phyloP scores from a whole-genome alignment of 1,140 invertebrate species.

The Melipona quadrifasciata region DNA sequence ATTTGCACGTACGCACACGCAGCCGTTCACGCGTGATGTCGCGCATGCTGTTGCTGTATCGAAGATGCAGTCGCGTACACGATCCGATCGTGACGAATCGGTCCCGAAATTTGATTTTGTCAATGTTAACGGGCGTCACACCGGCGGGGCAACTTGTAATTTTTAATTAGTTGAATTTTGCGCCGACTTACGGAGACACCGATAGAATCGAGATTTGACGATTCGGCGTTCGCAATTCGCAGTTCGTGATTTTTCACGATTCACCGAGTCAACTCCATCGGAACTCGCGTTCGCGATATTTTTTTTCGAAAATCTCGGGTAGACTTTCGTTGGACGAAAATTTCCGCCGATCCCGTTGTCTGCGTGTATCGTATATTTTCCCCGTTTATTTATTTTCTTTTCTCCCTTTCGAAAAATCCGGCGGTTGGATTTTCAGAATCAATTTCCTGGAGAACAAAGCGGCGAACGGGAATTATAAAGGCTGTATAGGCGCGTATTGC shows the following conservation, averaged over 20 bases:
- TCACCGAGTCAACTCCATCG: slow-evolving; percentile 21
- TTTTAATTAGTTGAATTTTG: slow-evolving; percentile 56
- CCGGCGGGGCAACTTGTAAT: slow-evolving; percentile 53
- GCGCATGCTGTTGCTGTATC: slow-evolving; percentile 4
- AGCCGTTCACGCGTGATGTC: background rate
- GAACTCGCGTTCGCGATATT: slow-evolving; percentile 14
- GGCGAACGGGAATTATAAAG: background rate
- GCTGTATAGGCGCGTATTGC: background rate
- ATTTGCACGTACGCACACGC: slow-evolving; percentile 15
- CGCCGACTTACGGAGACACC: slow-evolving; percentile 33
- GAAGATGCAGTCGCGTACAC: slow-evolving; percentile 1
- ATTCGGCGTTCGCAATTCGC: slow-evolving; percentile 27
- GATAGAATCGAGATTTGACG: slow-evolving; percentile 46
- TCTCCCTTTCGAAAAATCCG: background rate
- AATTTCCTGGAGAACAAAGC: slow-evolving; percentile 33
- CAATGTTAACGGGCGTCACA: slow-evolving; percentile 53
- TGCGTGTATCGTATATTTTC: background rate
- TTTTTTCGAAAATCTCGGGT: background rate
- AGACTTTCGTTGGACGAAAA: background rate
- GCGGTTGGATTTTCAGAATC: slow-evolving; percentile 5
- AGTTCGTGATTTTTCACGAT: slow-evolving; percentile 30
- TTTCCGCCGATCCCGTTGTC: background rate
- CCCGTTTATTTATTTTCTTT: background rate
- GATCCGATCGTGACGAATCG: slow-evolving; percentile 34
- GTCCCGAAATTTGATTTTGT: slow-evolving; percentile 57